Conservation (phyloP, 2,888 invertebrate species). For the Phragmatobia fuliginosa region DNA sequence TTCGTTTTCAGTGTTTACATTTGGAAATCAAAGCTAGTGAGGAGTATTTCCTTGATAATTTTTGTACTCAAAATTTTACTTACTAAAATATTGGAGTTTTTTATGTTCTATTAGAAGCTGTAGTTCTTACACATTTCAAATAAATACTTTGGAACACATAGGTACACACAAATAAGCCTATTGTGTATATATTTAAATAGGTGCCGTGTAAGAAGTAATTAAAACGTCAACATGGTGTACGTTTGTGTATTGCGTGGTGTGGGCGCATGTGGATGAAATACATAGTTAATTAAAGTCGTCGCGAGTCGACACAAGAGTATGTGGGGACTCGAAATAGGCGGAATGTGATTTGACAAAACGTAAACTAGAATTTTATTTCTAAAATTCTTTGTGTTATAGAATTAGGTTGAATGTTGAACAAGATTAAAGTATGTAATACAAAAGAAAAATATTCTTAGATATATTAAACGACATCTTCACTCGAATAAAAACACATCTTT, state of each 20-base stretch:
- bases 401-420: too few species aligned
- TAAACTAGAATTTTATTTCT: neutral
- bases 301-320: slow-evolving; percentile 20
- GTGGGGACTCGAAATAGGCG: slow-evolving; percentile 13
- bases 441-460: too few species aligned
- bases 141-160: neutral
- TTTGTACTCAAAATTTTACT: too few species aligned
- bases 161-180: neutral
- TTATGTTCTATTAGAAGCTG: neutral
- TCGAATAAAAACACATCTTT: neutral
- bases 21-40: too few species aligned
- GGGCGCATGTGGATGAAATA: slow-evolving; percentile 19
- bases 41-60: too few species aligned
- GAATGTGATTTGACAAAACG: neutral
- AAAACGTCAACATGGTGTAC: slow-evolving; percentile 19
- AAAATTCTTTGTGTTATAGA: too few species aligned
- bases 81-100: neutral
- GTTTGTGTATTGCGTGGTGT: slow-evolving; percentile 4
- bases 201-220: slow-evolving; percentile 28
- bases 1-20: too few species aligned
- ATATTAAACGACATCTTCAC: neutral
- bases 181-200: neutral
- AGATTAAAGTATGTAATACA: too few species aligned
- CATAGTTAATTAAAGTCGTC: slow-evolving; percentile 32
- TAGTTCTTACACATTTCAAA: neutral